Conservation (phyloP, 2,113 vertebrate species). For the Hemicordylus capensis region DNA sequence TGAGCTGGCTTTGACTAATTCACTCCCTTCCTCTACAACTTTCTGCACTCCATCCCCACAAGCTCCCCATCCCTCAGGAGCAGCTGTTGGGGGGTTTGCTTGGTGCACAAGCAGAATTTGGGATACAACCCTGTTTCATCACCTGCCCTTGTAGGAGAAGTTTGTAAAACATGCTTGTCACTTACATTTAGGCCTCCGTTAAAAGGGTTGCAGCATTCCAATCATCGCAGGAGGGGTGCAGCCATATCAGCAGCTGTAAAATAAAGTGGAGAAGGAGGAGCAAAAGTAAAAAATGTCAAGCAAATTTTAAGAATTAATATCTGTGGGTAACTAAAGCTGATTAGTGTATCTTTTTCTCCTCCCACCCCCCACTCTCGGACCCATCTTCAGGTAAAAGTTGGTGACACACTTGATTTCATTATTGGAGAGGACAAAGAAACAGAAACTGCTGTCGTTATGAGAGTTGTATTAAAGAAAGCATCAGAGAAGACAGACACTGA, state of each 20-base stretch:
- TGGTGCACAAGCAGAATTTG: not conserved
- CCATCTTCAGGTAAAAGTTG: constrained; percentile 88
- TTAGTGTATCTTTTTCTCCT: not conserved
- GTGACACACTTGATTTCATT: constrained; percentile 90
- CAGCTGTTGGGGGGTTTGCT: too few relatives aligned
- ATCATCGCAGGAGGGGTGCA: not conserved
- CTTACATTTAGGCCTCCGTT: not conserved
- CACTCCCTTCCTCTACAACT: not conserved
- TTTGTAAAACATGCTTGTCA: not conserved
- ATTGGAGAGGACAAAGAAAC: constrained; percentile 83
- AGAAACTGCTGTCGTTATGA: constrained; percentile 85
- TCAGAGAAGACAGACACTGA: constrained; percentile 77
- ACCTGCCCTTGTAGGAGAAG: constrained; percentile 2
- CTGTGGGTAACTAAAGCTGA: not conserved
- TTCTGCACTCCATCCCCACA: too few relatives aligned
- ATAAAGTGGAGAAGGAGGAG: not conserved
- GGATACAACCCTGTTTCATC: too few relatives aligned
- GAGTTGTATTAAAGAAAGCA: constrained; percentile 83
- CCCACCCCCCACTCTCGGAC: too few relatives aligned
- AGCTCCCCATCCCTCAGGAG: too few relatives aligned
- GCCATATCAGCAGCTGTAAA: not conserved
- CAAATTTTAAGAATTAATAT: rapidly evolving
- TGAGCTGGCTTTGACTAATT: too few relatives aligned
- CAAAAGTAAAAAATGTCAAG: not conserved
- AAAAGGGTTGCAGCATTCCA: not conserved